These are phyloP conservation scores for Anoplius nigerrimus DNA, from an alignment of 2,888 invertebrate species.

Conservation along the genomic window DNA sequence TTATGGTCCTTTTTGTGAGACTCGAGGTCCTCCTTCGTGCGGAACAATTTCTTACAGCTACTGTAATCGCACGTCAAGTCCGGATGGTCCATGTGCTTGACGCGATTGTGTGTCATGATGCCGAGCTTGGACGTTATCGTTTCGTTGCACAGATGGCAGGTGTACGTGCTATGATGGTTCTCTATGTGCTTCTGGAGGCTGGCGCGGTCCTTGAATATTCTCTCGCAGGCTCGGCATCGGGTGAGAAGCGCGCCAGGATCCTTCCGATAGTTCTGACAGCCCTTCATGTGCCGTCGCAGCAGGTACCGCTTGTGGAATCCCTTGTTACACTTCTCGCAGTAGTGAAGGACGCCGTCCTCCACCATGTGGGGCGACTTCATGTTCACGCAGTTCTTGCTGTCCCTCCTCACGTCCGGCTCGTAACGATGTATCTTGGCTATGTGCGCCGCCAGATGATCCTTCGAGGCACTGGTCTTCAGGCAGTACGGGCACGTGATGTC, in stretches of 20 bases:
- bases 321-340: slow-evolving; percentile 78
- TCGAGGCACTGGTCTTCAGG: slow-evolving; percentile 78
- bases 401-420: slow-evolving; percentile 67
- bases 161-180: slow-evolving; percentile 77
- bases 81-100: slow-evolving; percentile 77
- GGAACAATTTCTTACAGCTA: slow-evolving; percentile 77
- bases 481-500: slow-evolving; percentile 79
- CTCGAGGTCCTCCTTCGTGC: slow-evolving; percentile 76
- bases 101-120: slow-evolving; percentile 78
- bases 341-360: slow-evolving; percentile 75
- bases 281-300: slow-evolving; percentile 78
- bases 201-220: slow-evolving; percentile 78
- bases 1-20: slow-evolving; percentile 77
- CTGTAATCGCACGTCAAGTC: slow-evolving; percentile 75
- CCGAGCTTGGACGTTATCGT: slow-evolving; percentile 78
- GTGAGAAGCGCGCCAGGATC: slow-evolving; percentile 76
- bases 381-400: slow-evolving; percentile 65
- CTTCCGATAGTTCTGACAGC: slow-evolving; percentile 77
- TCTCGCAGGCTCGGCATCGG: slow-evolving; percentile 78
- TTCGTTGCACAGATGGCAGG: slow-evolving; percentile 77
- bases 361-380: slow-evolving; percentile 72
- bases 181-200: slow-evolving; percentile 77
- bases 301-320: slow-evolving; percentile 78
- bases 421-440: slow-evolving; percentile 77
- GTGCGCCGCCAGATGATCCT: slow-evolving; percentile 78